A percentile compares a stretch with the other conserved stretches of the same genome.
Conservation (phyloP, 2,888 invertebrate genomes). For the Aromia moschata region DNA sequence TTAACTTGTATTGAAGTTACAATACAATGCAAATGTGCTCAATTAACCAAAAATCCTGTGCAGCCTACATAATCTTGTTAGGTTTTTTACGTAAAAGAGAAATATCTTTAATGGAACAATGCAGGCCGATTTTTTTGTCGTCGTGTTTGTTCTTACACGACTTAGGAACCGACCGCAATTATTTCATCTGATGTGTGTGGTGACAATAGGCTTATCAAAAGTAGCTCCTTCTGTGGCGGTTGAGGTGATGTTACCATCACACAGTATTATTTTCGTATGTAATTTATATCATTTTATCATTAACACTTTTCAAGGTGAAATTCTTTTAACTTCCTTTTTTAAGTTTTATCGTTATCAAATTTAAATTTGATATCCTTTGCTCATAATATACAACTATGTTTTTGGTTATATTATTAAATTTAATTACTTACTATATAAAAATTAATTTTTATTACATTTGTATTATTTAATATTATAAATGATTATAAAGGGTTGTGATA, state of each 20-base stretch:
- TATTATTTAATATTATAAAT: too few relatives aligned
- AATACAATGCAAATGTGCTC: conserved; percentile 18
- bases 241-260: background rate
- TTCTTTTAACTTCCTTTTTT: conserved; percentile 12
- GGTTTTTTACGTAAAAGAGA: conserved; percentile 7
- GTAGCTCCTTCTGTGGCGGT: background rate
- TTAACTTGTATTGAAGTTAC: background rate
- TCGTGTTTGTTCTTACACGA: background rate
- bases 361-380: background rate
- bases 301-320: conserved; percentile 21
- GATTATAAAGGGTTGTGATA: too few relatives aligned
- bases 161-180: background rate
- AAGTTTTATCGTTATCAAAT: conserved; percentile 4
- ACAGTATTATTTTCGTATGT: too few relatives aligned
- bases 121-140: background rate
- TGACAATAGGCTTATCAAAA: background rate
- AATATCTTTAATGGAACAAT: background rate
- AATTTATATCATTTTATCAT: too few relatives aligned
- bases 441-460: too few relatives aligned
- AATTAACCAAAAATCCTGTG: conserved; percentile 23
- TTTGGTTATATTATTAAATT: too few relatives aligned
- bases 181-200: background rate
- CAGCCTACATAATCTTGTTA: conserved; percentile 10
- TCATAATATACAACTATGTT: too few relatives aligned
- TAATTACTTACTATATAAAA: too few relatives aligned